Conservation (phyloP, 2,797 vertebrate genomes). For the Sebastes reedi region DNA sequence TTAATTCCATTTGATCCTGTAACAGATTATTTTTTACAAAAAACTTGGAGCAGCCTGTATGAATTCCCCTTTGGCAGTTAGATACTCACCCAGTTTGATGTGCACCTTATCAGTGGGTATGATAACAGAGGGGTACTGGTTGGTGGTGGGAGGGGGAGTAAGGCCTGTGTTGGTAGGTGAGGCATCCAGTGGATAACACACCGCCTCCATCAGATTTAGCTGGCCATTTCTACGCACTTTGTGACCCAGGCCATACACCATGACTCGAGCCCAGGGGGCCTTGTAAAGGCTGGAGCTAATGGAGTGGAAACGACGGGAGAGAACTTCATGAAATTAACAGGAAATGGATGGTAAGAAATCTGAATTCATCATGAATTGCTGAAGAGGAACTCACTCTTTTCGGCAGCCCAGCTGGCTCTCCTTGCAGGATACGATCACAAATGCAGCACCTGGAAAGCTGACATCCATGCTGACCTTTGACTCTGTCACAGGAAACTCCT, state of each 20-base stretch:
- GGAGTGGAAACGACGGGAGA: background rate
- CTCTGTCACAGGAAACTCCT: conserved; percentile 95
- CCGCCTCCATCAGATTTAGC: conserved; percentile 94
- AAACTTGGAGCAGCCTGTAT: background rate
- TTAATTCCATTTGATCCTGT: background rate
- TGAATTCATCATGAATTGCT: background rate
- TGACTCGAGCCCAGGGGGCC: conserved; percentile 95
- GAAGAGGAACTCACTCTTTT: conserved; percentile 90
- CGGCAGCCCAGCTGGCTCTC: conserved; percentile 96
- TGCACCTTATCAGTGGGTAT: conserved; percentile 97
- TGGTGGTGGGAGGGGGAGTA: conserved; percentile 94
- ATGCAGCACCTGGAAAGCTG: conserved; percentile 95
- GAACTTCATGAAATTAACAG: background rate
- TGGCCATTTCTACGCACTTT: conserved; percentile 96
- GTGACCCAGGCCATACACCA: conserved; percentile 96
- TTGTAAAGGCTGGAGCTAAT: conserved; percentile 96
- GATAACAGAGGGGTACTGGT: conserved; percentile 95
- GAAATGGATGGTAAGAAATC: background rate
- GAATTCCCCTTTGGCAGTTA: background rate
- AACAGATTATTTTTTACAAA: background rate
- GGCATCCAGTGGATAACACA: conserved; percentile 95
- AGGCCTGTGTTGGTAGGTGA: conserved; percentile 99
- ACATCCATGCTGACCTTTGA: conserved; percentile 99
- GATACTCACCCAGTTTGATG: conserved; percentile 91
- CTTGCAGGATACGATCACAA: conserved; percentile 96